A percentile compares a stretch with the other conserved stretches of the same genome.
phyloP scores from a whole-genome alignment of 1,140 invertebrate species.

The Drosophila bocqueti region DNA sequence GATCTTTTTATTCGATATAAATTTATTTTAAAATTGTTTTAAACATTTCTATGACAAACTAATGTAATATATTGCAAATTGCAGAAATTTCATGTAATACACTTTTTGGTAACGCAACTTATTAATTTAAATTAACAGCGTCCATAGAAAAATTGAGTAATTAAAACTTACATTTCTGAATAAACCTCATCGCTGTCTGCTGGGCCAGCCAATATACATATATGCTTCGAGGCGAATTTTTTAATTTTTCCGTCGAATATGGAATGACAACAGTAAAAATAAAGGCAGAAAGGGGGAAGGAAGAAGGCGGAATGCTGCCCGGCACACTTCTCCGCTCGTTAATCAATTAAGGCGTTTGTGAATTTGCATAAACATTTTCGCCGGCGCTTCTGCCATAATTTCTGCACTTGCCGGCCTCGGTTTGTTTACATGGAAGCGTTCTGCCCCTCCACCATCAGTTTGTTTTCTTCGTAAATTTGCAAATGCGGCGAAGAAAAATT shows the following conservation, averaged over 20 bases:
- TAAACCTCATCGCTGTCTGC: background rate
- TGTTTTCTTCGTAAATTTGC: constrained; percentile 34
- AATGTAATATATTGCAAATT: too few relatives aligned
- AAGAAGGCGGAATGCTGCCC: background rate
- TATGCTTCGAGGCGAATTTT: constrained; percentile 13
- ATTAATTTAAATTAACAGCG: background rate
- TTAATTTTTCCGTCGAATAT: constrained; percentile 26
- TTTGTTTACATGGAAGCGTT: constrained; percentile 57
- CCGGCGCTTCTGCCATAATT: constrained; percentile 47
- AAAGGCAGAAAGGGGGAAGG: background rate
- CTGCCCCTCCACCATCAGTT: background rate
- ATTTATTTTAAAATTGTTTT: background rate
- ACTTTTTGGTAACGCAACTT: too few relatives aligned
- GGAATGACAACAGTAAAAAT: constrained; percentile 24
- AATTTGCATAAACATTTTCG: constrained; percentile 73
- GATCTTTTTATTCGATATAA: too few relatives aligned
- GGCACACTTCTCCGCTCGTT: constrained; percentile 66
- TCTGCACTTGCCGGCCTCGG: constrained; percentile 53
- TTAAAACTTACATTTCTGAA: background rate
- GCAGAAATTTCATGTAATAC: too few relatives aligned
- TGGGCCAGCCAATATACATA: constrained; percentile 7
- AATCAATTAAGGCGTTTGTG: constrained; percentile 64
- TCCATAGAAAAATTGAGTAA: background rate
- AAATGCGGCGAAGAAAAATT: constrained; percentile 63
- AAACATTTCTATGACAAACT: too few relatives aligned